These are phyloP conservation scores for Ctenodactylus gundi DNA, from an alignment of 2,113 vertebrate genomes.

Conservation along the genomic window DNA sequence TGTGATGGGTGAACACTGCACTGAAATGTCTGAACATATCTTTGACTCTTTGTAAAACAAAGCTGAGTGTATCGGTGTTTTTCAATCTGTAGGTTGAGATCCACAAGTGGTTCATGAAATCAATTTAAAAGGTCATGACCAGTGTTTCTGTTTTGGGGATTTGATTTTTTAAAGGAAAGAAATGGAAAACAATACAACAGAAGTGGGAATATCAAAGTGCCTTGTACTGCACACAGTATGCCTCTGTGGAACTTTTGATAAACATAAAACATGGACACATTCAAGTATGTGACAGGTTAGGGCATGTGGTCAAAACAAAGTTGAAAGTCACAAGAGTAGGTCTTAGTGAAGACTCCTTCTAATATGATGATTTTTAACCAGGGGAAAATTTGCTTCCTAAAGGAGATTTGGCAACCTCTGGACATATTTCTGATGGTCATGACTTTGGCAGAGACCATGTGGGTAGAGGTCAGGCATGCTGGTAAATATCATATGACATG, in stretches of 20 bases:
- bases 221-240: background rate
- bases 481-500: background rate
- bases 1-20: accelerated
- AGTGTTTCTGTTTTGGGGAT: background rate
- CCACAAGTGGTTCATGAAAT: background rate
- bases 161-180: background rate
- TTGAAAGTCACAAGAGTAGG: background rate
- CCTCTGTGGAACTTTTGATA: background rate
- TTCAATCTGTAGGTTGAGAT: background rate
- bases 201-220: background rate
- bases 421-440: background rate
- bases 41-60: background rate
- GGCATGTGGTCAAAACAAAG: background rate
- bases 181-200: background rate
- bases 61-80: background rate
- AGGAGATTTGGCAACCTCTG: background rate
- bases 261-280: background rate
- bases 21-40: background rate
- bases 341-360: background rate
- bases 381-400: background rate
- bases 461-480: background rate
- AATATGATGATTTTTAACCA: background rate
- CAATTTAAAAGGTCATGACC: background rate
- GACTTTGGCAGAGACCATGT: background rate
- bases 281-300: background rate